These are phyloP conservation scores for Xanthorhoe spadicearia DNA, from an alignment of 2,888 invertebrate species.

Conservation along the genomic window DNA sequence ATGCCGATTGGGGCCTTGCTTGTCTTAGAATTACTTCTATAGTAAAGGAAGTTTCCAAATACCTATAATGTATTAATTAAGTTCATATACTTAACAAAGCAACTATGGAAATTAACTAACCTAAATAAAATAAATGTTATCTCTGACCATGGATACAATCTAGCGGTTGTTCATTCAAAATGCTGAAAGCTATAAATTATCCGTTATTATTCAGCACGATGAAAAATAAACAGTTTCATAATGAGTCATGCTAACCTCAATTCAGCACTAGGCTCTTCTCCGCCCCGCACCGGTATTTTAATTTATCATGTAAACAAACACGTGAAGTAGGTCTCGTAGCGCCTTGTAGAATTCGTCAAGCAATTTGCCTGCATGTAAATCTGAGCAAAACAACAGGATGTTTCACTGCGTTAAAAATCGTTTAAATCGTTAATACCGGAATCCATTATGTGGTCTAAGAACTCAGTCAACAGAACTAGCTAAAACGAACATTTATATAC, in stretches of 20 bases:
- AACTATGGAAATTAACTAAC: not conserved
- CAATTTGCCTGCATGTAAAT: conserved; percentile 19
- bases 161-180: not conserved
- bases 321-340: conserved; percentile 18
- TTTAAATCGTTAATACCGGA: too few relatives aligned
- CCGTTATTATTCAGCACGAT: not conserved
- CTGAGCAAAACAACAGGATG: not conserved
- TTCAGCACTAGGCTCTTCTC: conserved; percentile 21
- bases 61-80: not conserved
- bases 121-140: not conserved
- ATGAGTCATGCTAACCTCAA: conserved; percentile 17
- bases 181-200: not conserved
- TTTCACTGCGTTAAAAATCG: too few relatives aligned
- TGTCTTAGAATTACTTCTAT: not conserved
- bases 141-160: not conserved
- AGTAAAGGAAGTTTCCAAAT: not conserved
- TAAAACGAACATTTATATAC: too few relatives aligned
- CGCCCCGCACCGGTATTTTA: conserved; percentile 10
- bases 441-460: too few relatives aligned
- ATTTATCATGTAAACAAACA: conserved; percentile 17
- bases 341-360: conserved; percentile 27
- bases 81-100: not conserved
- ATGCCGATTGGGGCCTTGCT: conserved; percentile 1
- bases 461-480: too few relatives aligned
- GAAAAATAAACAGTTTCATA: conserved; percentile 16